Evolutionary conservation across 1,140 invertebrate genomes (phyloP).

Genomic region (Chionoecetes opilio): DNA sequence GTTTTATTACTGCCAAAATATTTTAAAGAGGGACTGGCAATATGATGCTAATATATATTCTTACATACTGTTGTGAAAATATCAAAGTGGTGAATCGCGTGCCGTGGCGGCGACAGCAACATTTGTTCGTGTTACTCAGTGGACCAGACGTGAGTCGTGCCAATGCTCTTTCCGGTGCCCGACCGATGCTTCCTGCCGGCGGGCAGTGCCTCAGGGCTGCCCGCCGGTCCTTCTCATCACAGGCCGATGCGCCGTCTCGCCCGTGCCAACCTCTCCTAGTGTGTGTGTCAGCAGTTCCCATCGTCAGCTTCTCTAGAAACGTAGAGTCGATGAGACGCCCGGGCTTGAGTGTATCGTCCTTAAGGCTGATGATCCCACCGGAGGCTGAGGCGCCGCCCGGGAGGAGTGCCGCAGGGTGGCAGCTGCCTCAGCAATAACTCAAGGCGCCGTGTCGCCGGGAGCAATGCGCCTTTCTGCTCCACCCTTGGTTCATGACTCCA

Average conservation of each 20-base stretch:
- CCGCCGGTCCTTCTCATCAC: slow-evolving; percentile 14
- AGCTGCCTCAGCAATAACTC: neutral
- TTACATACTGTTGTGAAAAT: neutral
- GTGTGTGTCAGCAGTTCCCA: neutral
- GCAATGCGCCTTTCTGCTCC: neutral
- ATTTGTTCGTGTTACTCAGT: slow-evolving; percentile 18
- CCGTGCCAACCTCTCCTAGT: slow-evolving; percentile 24
- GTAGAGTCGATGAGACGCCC: neutral
- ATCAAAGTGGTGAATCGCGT: neutral
- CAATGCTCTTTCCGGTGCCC: slow-evolving; percentile 42
- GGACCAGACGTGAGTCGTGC: slow-evolving; percentile 43
- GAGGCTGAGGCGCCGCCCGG: neutral
- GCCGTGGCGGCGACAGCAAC: slow-evolving; percentile 30
- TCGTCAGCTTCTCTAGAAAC: neutral
- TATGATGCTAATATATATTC: slow-evolving; percentile 13
- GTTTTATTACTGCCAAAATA: slow-evolving; percentile 31
- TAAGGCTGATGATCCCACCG: neutral
- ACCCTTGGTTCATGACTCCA: neutral
- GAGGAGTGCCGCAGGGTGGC: neutral
- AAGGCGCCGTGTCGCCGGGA: neutral
- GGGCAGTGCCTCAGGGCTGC: neutral
- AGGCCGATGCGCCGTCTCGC: neutral
- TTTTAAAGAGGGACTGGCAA: neutral
- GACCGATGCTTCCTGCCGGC: slow-evolving; percentile 34
- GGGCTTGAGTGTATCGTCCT: neutral